Evolutionary conservation across 1,140 invertebrate species (phyloP), one percentile per base, ranked within the genome.

Genomic region (Drosophila ambigua): DNA sequence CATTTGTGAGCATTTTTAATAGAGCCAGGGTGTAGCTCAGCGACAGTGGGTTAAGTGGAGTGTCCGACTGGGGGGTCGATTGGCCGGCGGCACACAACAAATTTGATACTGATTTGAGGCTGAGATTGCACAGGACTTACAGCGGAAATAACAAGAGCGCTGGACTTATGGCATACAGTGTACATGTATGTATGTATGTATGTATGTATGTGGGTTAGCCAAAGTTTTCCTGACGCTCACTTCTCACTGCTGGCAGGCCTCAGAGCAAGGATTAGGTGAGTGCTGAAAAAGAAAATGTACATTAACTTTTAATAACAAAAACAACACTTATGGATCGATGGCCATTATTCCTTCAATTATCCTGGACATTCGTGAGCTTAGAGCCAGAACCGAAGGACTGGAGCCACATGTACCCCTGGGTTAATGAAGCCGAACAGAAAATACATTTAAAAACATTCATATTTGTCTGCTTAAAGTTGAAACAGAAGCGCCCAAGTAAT

Each of bases 1-100:
- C 82, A 85, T 87, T 85, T 87, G 68, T 67, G 77, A 69, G 82
- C 77, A 85, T 87, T 85, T 85, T 85, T 87, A 85, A 85, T 87
- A 87, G 82, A 87, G 82, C 43, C 49, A 51, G 60, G 23, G 66
- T 4, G 57, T 60, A 31, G 28, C 24, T 51, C 39, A 48, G 49
- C 61, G 41, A 31, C 63, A 68, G 67, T 81, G 79, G 74, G 78
- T 77, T 81, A 78, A 78, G 76, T 72, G 67, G 57, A 75, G 59
- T 49, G 20, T 41, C 16, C 9, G 43, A 8, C 44, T 54, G 50
- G 43, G 69, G 51, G 43, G 35, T 24, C 39, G 13, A 49, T 26
- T 16, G 15, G 59, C 63, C 63, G 9, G 8, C 45, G 60, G 39
- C 71, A 61, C 71, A 64, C 77, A 80, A 80, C 77, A 80, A 79